phyloP scores from a whole-genome alignment of 2,113 vertebrate genomes.

The Burhinus oedicnemus region DNA sequence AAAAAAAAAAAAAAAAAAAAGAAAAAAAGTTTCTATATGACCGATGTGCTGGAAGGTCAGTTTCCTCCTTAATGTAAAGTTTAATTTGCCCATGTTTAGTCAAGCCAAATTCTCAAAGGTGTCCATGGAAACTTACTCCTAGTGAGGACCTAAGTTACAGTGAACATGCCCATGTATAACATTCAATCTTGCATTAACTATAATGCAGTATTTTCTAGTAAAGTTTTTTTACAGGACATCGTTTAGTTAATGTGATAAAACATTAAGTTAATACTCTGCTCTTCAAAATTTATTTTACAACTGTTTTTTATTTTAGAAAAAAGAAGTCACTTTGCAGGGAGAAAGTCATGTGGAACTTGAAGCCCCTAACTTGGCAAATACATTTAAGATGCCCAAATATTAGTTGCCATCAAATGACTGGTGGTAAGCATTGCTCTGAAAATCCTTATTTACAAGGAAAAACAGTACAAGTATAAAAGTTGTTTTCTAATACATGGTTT shows the following conservation, averaged over 20 bases:
- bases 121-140: neutral
- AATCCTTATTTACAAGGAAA: neutral
- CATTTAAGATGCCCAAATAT: neutral
- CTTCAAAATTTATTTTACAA: neutral
- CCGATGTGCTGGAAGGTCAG: neutral
- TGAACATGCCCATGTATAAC: neutral
- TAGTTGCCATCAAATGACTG: neutral
- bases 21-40: neutral
- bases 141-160: neutral
- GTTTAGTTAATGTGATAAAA: constrained; percentile 4
- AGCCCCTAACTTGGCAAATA: neutral
- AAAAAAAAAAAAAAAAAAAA: neutral
- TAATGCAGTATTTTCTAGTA: neutral
- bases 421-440: neutral
- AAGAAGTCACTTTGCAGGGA: neutral
- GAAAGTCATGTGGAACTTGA: neutral
- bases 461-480: neutral
- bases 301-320: neutral
- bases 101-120: neutral
- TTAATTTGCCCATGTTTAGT: neutral
- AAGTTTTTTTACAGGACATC: neutral
- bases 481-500: neutral
- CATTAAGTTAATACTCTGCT: constrained; percentile 1
- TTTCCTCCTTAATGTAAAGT: neutral
- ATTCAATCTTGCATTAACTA: neutral